Base-by-base conservation (phyloP, 64 coral and sea anemone genomes). In the Pocillopora damicornis region DNA sequence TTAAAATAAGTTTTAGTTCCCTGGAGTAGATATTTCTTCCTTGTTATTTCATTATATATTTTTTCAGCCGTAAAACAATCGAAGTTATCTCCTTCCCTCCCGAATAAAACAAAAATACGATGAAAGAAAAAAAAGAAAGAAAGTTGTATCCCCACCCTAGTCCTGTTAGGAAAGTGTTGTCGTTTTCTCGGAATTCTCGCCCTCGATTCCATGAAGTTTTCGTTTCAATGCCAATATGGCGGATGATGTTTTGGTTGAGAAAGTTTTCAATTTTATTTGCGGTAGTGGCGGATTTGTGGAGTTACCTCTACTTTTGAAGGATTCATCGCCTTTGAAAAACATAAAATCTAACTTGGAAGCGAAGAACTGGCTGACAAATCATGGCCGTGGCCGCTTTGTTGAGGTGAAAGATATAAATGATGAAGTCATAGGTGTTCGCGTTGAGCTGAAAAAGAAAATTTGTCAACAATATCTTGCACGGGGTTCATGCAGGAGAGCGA, bases 241-340 rank as follows among this genome's bases (percentile, higher is more conserved):
- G 63, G 63, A 71, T 25, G 81, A 71, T 84, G 63, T 84, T 84
- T 72, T 71, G 63, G 37, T 26, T 1, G 61, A 71, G 64, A 73
- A 80, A 51, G 75, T 91, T 23, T 91, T 82, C 56, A 79, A 87
- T 85, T 91, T 72, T 74, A 91, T 91, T 56, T 58, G 69, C 13
- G 15, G 15, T 9, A 87, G 68, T 60, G 90, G 90, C 58, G 90
- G 90, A 17, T 83, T 60, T 75, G 74, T 78, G 11, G 75, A 79
- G 20, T 16, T 91, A 30, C 64, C 61, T 36, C 60, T 60, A 25
- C 83, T 91, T 76, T 18, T 63, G 30, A 86, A 36, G 57, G 61
- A 86, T 42, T 77, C 83, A 6, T 87, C 90, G 73, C 90, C 83
- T 18, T 80, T 91, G 23, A n/a, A 37, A 87, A 22, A 63, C 15